phyloP scores from a whole-genome alignment of 2,888 invertebrate genomes.

The Homarus gammarus region DNA sequence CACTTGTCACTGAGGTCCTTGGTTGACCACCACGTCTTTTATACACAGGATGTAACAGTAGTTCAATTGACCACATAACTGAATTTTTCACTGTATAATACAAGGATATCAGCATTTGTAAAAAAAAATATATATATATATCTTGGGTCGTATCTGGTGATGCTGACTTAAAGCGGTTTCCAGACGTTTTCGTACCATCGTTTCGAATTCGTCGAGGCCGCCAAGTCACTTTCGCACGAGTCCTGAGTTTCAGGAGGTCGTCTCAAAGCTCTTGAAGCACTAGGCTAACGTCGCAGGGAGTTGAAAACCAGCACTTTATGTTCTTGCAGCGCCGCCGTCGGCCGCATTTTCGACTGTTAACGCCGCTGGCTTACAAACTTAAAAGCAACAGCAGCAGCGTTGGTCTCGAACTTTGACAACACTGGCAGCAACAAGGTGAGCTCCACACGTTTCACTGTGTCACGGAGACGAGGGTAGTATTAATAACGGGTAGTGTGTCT shows the following conservation, averaged over 20 bases:
- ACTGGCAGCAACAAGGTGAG: neutral
- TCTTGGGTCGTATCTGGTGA: too few species aligned
- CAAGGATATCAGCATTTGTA: too few species aligned
- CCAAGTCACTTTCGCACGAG: neutral
- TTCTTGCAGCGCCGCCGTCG: neutral
- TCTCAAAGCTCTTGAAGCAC: too few species aligned
- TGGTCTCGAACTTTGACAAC: neutral
- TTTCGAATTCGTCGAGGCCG: too few species aligned
- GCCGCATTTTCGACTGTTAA: neutral
- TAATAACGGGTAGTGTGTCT: neutral
- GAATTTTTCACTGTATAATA: too few species aligned
- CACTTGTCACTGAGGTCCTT: neutral
- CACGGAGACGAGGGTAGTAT: constrained; percentile 13
- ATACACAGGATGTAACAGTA: too few species aligned
- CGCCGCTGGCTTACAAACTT: too few species aligned
- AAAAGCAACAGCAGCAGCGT: constrained; percentile 4
- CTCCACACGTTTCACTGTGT: constrained; percentile 32
- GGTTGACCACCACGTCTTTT: too few species aligned
- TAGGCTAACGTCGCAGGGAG: neutral
- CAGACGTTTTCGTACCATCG: neutral
- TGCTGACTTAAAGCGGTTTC: neutral
- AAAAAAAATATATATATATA: too few species aligned
- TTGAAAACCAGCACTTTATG: neutral
- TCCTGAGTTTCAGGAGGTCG: neutral
- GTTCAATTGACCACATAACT: too few species aligned